A percentile compares a stretch with the other conserved stretches of the same genome.
These are phyloP conservation scores for Timandra comae DNA, from an alignment of 2,888 invertebrate species.

Conservation along the genomic window DNA sequence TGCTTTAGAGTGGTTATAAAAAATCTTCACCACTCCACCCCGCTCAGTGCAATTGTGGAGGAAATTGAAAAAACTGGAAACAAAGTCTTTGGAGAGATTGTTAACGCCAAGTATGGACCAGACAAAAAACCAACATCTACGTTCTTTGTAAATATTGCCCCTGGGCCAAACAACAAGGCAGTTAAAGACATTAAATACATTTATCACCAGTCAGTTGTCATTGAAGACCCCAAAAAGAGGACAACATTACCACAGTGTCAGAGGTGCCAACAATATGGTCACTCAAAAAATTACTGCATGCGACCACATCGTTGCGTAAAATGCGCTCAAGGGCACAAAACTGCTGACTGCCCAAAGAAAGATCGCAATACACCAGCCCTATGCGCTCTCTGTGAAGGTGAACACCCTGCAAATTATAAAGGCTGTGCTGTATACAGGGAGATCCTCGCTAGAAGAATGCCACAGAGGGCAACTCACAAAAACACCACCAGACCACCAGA, in stretches of 20 bases:
- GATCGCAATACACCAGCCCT: conserved; percentile 12
- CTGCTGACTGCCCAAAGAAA: conserved; percentile 14
- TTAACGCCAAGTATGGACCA: conserved; percentile 16
- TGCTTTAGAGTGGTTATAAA: conserved; percentile 21
- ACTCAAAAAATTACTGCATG: conserved; percentile 8
- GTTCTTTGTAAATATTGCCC: conserved; percentile 2
- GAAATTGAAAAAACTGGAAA: conserved; percentile 15
- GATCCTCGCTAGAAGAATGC: conserved; percentile 7
- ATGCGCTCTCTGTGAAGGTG: conserved; percentile 2
- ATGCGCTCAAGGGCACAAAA: conserved; percentile 3
- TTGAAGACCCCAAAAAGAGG: conserved; percentile 7
- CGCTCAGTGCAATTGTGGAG: background rate
- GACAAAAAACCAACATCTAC: conserved; percentile 20
- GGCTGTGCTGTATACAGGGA: conserved; percentile 10
- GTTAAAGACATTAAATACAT: background rate
- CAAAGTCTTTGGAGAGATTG: conserved; percentile 18
- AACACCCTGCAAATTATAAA: conserved; percentile 4
- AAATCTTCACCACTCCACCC: conserved; percentile 5
- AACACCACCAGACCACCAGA: background rate
- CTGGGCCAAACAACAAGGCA: conserved; percentile 1
- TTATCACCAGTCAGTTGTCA: conserved; percentile 1
- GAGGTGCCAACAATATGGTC: conserved; percentile 22
- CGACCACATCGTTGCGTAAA: conserved; percentile 1
- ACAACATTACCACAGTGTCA: conserved; percentile 8
- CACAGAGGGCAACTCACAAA: background rate